phyloP scores from a whole-genome alignment of 2,888 invertebrate genomes.

The Quadroppia sp. region DNA sequence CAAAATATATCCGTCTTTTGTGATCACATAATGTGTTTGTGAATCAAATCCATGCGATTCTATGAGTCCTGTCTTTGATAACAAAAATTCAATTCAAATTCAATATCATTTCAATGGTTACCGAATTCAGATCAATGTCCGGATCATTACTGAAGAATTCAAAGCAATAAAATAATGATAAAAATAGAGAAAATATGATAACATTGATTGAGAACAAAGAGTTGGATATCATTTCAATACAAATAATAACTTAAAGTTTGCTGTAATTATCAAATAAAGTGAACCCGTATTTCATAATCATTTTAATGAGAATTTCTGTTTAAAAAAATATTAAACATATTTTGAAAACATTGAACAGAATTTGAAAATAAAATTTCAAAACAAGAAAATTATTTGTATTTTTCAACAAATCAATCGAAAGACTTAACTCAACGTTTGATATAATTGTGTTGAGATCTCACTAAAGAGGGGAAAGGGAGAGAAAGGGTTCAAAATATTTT shows the following conservation, averaged over 20 bases:
- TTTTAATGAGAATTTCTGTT: too few species aligned
- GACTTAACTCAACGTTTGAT: neutral
- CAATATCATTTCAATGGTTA: neutral
- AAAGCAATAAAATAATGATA: neutral
- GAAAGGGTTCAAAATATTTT: too few species aligned
- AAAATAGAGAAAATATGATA: neutral
- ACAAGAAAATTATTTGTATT: too few species aligned
- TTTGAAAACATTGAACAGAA: too few species aligned
- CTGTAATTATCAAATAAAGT: too few species aligned
- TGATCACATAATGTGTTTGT: conserved; percentile 33
- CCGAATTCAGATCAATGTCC: conserved; percentile 24
- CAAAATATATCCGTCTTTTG: conserved; percentile 30
- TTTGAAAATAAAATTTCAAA: too few species aligned
- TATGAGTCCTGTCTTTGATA: conserved; percentile 16
- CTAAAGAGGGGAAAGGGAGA: too few species aligned
- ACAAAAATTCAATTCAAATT: neutral
- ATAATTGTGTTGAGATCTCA: too few species aligned
- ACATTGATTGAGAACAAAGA: neutral
- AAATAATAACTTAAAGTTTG: neutral
- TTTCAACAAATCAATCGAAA: too few species aligned
- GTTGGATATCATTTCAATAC: neutral
- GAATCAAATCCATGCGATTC: conserved; percentile 35
- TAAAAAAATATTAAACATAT: too few species aligned
- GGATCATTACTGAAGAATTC: conserved; percentile 23
- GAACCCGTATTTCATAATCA: too few species aligned